Conservation (phyloP, 2,797 vertebrate genomes). For the Eulemur rubriventer region DNA sequence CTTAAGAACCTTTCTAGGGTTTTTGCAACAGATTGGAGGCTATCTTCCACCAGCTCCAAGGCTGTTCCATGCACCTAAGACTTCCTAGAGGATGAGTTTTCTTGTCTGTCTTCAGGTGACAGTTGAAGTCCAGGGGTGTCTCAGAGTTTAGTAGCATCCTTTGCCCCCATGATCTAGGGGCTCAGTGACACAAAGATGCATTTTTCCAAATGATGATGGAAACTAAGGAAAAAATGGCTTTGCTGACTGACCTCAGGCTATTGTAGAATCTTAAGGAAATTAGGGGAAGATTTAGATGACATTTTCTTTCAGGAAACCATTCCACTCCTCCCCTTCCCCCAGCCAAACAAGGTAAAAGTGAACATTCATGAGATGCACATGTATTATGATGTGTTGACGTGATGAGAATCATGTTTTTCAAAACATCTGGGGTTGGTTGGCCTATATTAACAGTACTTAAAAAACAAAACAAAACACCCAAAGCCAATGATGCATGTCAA, state of each 20-base stretch:
- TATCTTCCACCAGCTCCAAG: background rate
- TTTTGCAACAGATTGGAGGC: background rate
- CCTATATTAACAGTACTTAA: slow-evolving; percentile 3
- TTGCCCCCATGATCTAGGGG: background rate
- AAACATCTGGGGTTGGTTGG: background rate
- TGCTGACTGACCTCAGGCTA: background rate
- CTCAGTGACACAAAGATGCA: background rate
- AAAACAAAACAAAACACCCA: background rate
- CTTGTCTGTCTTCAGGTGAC: background rate
- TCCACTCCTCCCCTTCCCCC: accelerated
- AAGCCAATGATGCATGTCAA: slow-evolving; percentile 15
- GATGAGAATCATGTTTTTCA: background rate
- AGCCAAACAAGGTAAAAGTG: background rate
- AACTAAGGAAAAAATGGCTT: background rate
- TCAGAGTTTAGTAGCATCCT: background rate
- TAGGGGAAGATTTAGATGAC: background rate
- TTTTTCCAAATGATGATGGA: slow-evolving; percentile 18
- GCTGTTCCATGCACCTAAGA: background rate
- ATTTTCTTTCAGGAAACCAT: background rate
- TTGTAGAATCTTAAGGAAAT: background rate
- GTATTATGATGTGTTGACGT: background rate
- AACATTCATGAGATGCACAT: background rate
- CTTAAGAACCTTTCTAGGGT: background rate
- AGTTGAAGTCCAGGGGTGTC: background rate
- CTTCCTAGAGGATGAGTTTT: background rate